Evolutionary conservation across 2,113 vertebrate species (phyloP).

Genomic region (Nerophis lumbriciformis): DNA sequence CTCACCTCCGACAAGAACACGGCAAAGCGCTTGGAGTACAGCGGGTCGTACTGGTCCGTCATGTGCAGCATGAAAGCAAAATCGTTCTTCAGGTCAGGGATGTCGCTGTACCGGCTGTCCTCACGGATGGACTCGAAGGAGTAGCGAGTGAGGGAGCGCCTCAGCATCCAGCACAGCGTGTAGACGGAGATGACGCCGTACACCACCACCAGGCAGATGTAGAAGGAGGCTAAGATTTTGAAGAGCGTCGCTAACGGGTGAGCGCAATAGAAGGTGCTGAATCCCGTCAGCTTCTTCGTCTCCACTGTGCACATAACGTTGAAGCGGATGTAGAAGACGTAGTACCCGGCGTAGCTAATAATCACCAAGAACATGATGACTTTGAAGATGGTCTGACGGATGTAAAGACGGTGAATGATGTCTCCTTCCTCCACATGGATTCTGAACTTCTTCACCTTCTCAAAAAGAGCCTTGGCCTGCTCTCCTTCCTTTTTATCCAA

Average conservation of each 20-base stretch:
- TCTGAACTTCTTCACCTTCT: constrained; percentile 97
- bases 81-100: constrained; percentile 96
- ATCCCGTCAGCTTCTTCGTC: constrained; percentile 93
- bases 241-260: constrained; percentile 95
- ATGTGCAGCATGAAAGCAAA: constrained; percentile 99
- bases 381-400: constrained; percentile 97
- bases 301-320: constrained; percentile 91
- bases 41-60: constrained; percentile 94
- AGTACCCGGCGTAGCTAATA: constrained; percentile 95
- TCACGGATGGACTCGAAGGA: constrained; percentile 97
- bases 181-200: constrained; percentile 97
- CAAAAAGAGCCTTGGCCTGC: constrained; percentile 95
- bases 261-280: constrained; percentile 89
- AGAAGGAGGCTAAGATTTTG: constrained; percentile 95
- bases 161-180: constrained; percentile 96
- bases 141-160: constrained; percentile 92
- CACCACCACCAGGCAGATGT: constrained; percentile 91
- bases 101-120: constrained; percentile 98
- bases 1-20: constrained; percentile 97
- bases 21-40: constrained; percentile 95
- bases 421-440: constrained; percentile 96
- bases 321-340: constrained; percentile 90
- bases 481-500: constrained; percentile 98
- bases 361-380: constrained; percentile 96
- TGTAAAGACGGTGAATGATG: constrained; percentile 94